Percentiles rank a stretch among this genome's conserved stretches.
These are phyloP conservation scores for Mizuhopecten yessoensis DNA, from an alignment of 1,140 invertebrate genomes.

Conservation along the genomic window DNA sequence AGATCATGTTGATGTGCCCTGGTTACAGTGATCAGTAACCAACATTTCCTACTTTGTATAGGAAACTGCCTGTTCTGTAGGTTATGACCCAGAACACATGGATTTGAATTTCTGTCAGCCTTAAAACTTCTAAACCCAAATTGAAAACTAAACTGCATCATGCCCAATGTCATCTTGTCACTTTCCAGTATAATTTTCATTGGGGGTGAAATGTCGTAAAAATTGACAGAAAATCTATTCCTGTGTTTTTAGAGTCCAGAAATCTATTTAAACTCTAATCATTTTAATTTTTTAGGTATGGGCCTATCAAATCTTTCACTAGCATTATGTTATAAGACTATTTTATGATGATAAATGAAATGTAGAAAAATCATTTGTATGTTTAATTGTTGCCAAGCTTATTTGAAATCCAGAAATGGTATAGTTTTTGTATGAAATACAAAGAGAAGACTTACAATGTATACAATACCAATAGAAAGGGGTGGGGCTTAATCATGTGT, in stretches of 20 bases:
- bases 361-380: background rate
- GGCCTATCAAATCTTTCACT: background rate
- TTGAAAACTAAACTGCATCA: no score
- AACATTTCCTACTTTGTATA: background rate
- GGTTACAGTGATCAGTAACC: no score
- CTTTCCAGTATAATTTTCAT: background rate
- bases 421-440: background rate
- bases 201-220: background rate
- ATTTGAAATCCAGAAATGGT: background rate
- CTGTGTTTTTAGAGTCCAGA: background rate
- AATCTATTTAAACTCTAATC: no score
- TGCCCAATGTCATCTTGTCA: no score
- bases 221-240: background rate
- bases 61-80: background rate
- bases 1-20: background rate
- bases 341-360: background rate
- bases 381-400: slow-evolving; percentile 1
- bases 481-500: no score
- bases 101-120: background rate
- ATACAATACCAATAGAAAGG: no score
- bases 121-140: background rate
- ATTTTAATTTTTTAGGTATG: background rate
- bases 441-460: background rate
- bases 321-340: background rate
- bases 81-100: background rate